These are phyloP conservation scores for Pollenia amentaria DNA, from an alignment of 2,888 invertebrate species.

Conservation along the genomic window DNA sequence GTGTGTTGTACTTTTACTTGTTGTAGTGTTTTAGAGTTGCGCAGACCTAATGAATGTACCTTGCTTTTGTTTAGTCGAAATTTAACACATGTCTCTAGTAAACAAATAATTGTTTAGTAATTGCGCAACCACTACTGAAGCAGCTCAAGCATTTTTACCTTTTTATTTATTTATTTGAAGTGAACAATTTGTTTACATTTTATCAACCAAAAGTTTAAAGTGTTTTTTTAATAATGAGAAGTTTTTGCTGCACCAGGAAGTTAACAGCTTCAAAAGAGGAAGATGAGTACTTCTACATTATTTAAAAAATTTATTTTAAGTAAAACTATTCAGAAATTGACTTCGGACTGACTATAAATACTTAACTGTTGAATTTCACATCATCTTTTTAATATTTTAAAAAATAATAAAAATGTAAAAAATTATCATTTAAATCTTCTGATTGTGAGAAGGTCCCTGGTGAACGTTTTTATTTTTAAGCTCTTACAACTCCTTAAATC, in stretches of 20 bases:
- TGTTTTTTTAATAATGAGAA: conserved; percentile 30
- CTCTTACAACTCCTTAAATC: background rate
- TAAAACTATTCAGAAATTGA: too few species aligned
- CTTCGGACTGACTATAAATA: background rate
- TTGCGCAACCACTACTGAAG: background rate
- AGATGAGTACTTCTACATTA: conserved; percentile 55
- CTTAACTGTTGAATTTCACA: background rate
- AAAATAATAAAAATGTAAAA: too few species aligned
- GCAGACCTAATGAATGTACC: background rate
- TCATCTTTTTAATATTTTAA: background rate
- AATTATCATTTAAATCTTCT: too few species aligned
- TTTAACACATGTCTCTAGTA: conserved; percentile 19
- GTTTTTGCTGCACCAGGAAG: conserved; percentile 34
- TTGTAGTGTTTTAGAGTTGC: too few species aligned
- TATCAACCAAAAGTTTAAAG: background rate
- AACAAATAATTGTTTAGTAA: conserved; percentile 15
- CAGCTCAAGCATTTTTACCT: background rate
- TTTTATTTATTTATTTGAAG: background rate
- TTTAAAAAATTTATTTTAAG: too few species aligned
- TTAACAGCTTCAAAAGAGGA: background rate
- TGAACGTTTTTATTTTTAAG: too few species aligned
- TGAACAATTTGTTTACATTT: conserved; percentile 1
- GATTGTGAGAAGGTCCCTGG: too few species aligned
- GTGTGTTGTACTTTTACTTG: too few species aligned
- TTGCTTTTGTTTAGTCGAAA: background rate